Conservation (phyloP, 2,113 vertebrate species). For the Cottus gobio region DNA sequence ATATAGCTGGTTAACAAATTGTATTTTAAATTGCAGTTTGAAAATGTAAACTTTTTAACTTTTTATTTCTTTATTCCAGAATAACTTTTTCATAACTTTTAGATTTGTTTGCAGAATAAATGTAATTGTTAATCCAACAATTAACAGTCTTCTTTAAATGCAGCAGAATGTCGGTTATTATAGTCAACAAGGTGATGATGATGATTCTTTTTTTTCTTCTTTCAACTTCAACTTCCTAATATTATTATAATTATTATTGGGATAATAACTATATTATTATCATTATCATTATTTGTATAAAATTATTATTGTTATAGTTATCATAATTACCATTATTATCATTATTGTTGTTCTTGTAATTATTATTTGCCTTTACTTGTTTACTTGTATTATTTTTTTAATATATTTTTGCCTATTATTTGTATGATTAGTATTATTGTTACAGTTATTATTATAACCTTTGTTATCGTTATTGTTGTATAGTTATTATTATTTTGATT, state of each 20-base stretch:
- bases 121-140: not conserved
- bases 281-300: not conserved
- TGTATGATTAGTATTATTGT: not conserved
- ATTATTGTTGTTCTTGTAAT: no score
- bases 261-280: not conserved
- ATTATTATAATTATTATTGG: not conserved
- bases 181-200: not conserved
- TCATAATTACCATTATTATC: no score
- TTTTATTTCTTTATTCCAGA: not conserved
- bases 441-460: no score
- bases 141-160: not conserved
- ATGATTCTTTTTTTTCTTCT: not conserved
- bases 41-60: no score
- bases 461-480: no score
- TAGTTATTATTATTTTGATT: no score
- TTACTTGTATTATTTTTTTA: no score
- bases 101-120: no score
- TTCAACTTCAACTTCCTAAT: not conserved
- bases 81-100: no score
- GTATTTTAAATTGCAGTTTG: not conserved
- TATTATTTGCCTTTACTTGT: no score
- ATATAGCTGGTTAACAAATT: not conserved
- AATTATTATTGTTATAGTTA: not conserved
- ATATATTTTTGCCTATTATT: not conserved
- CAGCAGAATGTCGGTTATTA: not conserved